These are phyloP conservation scores for Micoletzkya japonica DNA, from an alignment of 2,888 invertebrate species.

Conservation along the genomic window DNA sequence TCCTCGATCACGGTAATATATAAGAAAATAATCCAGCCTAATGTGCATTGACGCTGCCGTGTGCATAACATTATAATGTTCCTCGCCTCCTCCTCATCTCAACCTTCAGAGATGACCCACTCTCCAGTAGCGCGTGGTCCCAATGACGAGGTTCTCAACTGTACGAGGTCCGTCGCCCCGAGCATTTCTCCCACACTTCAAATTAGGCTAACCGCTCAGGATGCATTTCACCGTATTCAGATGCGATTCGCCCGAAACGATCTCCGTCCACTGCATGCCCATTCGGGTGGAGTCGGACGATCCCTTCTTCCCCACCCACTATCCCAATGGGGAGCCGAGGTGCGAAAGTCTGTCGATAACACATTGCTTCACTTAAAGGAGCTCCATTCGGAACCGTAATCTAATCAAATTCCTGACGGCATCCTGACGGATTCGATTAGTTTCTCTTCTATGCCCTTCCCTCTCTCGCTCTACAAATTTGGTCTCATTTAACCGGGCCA, in stretches of 20 bases:
- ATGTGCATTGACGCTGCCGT: background rate
- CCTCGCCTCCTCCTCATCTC: background rate
- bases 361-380: no score
- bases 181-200: no score
- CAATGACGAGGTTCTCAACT: conserved; percentile 62
- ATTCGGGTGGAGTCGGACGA: conserved; percentile 87
- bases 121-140: conserved; percentile 61
- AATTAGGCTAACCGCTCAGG: background rate
- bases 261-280: conserved; percentile 92
- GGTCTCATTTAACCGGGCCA: no score
- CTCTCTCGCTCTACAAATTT: no score
- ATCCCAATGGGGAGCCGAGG: conserved; percentile 78
- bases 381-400: no score
- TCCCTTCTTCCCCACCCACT: conserved; percentile 80
- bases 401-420: no score
- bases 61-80: background rate
- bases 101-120: conserved; percentile 53
- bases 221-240: conserved; percentile 62
- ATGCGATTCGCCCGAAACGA: conserved; percentile 84
- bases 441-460: no score
- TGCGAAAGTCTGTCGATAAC: background rate
- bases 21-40: background rate
- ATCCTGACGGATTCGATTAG: no score
- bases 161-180: conserved; percentile 56
- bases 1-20: conserved; percentile 90